These are phyloP conservation scores for Phocoena sinus DNA, from an alignment of 2,113 vertebrate species.

Conservation along the genomic window DNA sequence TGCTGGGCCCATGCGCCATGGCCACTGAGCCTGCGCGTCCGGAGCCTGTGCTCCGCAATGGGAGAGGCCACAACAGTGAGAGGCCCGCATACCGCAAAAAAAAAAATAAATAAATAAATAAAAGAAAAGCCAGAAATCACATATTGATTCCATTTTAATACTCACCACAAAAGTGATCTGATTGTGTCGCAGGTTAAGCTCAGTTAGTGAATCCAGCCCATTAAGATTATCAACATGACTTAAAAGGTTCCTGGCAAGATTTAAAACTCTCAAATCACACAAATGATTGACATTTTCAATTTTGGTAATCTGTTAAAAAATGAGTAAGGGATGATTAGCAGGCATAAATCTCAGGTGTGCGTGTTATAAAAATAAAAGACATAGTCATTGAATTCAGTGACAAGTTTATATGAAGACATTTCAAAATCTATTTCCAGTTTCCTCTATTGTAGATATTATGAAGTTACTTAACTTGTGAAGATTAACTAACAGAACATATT, in stretches of 20 bases:
- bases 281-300: constrained; percentile 92
- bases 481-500: neutral
- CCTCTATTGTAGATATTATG: neutral
- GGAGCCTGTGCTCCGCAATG: too few relatives aligned
- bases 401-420: neutral
- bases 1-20: too few relatives aligned
- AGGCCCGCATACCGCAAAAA: too few relatives aligned
- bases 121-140: neutral
- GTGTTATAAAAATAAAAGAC: constrained; percentile 15
- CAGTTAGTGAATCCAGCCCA: constrained; percentile 88
- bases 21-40: too few relatives aligned
- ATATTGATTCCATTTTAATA: neutral
- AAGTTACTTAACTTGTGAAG: neutral
- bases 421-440: constrained; percentile 6
- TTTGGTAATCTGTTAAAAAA: constrained; percentile 85
- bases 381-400: neutral
- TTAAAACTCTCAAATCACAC: constrained; percentile 88
- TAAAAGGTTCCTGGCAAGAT: constrained; percentile 93
- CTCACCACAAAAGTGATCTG: constrained; percentile 91
- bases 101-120: too few relatives aligned
- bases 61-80: too few relatives aligned
- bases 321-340: neutral
- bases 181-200: constrained; percentile 93
- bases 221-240: constrained; percentile 87
- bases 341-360: neutral